Conservation (phyloP, 2,888 invertebrate genomes). For the Adineta ricciae region DNA sequence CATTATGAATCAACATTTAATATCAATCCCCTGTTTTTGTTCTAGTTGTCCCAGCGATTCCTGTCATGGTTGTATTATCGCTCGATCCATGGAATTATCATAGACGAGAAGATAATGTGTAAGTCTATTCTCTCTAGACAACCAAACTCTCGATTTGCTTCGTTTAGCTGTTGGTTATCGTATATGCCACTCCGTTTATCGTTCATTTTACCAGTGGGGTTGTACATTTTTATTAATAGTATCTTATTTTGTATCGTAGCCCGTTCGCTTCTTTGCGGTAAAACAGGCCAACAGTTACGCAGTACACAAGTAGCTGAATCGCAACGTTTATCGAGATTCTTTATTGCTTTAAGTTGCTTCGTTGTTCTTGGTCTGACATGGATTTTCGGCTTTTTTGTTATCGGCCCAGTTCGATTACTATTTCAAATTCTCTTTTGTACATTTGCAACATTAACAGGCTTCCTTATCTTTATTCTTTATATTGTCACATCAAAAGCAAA, state of each 20-base stretch:
- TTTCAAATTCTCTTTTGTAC: constrained; percentile 47
- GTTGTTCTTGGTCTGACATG: constrained; percentile 47
- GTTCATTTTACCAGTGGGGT: constrained; percentile 42
- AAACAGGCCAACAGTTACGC: constrained; percentile 47
- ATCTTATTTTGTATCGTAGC: constrained; percentile 42
- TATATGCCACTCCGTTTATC: constrained; percentile 42
- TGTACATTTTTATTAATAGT: constrained; percentile 41
- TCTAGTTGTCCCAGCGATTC: constrained; percentile 41
- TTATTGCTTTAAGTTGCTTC: constrained; percentile 45
- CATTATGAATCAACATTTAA: too few relatives aligned
- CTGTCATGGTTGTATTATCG: constrained; percentile 39
- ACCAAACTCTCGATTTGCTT: too few relatives aligned
- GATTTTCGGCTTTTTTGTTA: constrained; percentile 45
- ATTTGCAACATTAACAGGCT: constrained; percentile 42
- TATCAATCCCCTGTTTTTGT: too few relatives aligned
- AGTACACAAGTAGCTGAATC: constrained; percentile 51
- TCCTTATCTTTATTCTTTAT: constrained; percentile 42
- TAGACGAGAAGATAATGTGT: too few relatives aligned
- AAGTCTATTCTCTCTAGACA: too few relatives aligned
- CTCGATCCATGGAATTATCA: constrained; percentile 37
- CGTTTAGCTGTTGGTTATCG: constrained; percentile 44
- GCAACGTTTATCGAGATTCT: constrained; percentile 42
- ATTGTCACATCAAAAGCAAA: constrained; percentile 27
- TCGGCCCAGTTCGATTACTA: constrained; percentile 39
- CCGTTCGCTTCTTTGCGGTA: constrained; percentile 39